phyloP scores from a whole-genome alignment of 2,113 vertebrate genomes.

The Pomatorhinus ruficollis region DNA sequence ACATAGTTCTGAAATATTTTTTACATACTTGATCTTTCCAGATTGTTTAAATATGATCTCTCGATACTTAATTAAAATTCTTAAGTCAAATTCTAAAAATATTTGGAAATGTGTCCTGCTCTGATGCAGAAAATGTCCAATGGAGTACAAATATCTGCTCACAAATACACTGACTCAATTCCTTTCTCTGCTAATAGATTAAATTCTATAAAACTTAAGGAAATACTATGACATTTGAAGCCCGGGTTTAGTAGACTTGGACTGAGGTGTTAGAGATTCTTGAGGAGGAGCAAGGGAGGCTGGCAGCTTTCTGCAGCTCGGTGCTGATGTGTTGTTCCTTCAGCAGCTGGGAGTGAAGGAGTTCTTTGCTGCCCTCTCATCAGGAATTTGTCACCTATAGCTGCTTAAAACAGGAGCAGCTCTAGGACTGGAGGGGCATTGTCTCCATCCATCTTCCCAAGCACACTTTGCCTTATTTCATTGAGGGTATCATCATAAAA shows the following conservation, averaged over 20 bases:
- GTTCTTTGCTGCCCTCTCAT: background rate
- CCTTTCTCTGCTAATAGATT: background rate
- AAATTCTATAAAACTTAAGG: background rate
- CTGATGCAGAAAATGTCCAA: rapidly evolving
- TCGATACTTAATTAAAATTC: background rate
- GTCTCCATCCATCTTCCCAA: background rate
- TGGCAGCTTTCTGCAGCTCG: background rate
- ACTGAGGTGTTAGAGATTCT: background rate
- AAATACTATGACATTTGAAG: background rate
- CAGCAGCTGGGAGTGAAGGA: background rate
- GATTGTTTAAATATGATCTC: background rate
- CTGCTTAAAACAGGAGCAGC: background rate
- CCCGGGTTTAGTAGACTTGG: background rate
- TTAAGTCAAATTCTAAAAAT: background rate
- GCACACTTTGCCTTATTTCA: background rate
- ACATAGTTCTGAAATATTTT: background rate
- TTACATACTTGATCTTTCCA: background rate
- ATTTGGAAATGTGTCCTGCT: background rate
- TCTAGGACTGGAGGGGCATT: background rate
- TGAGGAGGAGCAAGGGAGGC: background rate
- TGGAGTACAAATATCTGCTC: background rate
- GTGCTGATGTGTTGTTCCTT: background rate
- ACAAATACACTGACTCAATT: background rate
- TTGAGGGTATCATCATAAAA: background rate
- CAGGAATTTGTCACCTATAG: background rate